Evolutionary conservation across 2,888 invertebrate genomes (phyloP).

Genomic region (Acanthopleura granulata): DNA sequence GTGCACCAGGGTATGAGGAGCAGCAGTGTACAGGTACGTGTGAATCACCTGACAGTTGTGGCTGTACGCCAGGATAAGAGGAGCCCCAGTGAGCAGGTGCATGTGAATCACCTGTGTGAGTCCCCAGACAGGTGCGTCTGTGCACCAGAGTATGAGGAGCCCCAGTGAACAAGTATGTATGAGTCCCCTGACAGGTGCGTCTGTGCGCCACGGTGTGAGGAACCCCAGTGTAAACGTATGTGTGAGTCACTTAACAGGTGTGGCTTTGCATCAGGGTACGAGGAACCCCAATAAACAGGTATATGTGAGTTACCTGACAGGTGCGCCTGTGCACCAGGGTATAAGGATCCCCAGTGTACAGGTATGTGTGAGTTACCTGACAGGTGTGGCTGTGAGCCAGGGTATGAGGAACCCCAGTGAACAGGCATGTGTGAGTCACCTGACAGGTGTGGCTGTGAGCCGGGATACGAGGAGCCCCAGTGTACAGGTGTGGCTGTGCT

Average conservation of each 20-base stretch:
- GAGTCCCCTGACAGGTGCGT: neutral
- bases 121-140: neutral
- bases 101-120: neutral
- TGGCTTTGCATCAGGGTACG: no score
- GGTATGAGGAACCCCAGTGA: no score
- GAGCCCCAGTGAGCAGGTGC: neutral
- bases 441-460: neutral
- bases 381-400: neutral
- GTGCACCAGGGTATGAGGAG: neutral
- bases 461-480: neutral
- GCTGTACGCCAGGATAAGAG: neutral
- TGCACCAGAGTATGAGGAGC: neutral
- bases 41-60: neutral
- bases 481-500: neutral
- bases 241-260: no score
- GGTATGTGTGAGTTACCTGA: no score
- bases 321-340: neutral
- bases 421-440: neutral
- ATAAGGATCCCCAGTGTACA: neutral
- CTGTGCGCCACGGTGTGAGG: neutral
- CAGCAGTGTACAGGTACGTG: neutral
- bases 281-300: no score
- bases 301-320: neutral
- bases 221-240: neutral
- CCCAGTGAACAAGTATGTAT: neutral